Base-by-base conservation (phyloP, 2,888 invertebrate species). In the Rotaria magnacalcarata region DNA sequence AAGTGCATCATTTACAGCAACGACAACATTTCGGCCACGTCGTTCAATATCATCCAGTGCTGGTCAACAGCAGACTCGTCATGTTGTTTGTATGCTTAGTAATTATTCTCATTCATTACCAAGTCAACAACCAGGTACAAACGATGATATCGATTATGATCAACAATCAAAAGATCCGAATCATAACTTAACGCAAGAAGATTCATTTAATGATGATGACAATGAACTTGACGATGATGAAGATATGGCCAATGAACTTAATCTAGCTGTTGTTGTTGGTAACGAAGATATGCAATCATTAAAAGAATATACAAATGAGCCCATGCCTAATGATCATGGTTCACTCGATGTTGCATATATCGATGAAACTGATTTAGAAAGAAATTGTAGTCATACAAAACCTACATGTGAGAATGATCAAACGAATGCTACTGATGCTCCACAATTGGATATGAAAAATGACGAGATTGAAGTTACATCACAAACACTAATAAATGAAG, bases 191-290 rank as follows among this genome's bases (percentile, higher is more conserved):
- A 67, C 67, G 14, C 67, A 67, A 34, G 67, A 67, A 52, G 80
- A 80, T 47, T 43, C 43, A 24, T 80, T 80, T 80, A 19, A 80
- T n/a, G n/a, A 80, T 14, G 47, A 43, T n/a, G 47, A n/a, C n/a
- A n/a, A n/a, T n/a, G n/a, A n/a, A n/a, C n/a, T n/a, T n/a, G n/a
- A 80, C 24, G 80, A 80, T 47, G 60, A 60, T 21, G 75, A 75
- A 27, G 75, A 80, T 47, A 80, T 47, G 11, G 47, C 24, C 6
- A 14, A 80, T 80, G 80, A 80, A 80, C 80, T 80, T 21, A 80
- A 80, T 80, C 47, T 80, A 47, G 80, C 80, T 80, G 80, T 80
- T 24, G 80, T 80, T 24, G 80, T 80, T 24, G 80, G 43, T n/a
- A 47, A 43, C 21, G 80, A 80, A 47, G 80, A 80, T 80, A 8